Conservation (phyloP, 2,888 invertebrate species). For the Cryptosula pallasiana region DNA sequence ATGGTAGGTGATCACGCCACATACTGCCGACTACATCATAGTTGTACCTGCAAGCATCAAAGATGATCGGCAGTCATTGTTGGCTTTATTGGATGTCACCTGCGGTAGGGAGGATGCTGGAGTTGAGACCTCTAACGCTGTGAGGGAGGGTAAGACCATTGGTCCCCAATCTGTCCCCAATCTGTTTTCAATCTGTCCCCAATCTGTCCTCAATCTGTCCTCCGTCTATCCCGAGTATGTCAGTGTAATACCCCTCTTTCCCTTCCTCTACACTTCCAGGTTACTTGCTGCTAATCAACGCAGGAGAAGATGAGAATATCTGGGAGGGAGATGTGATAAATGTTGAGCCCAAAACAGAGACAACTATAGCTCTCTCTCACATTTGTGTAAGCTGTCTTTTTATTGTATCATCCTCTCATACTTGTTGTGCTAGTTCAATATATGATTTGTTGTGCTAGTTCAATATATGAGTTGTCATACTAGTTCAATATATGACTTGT, state of each 20-base stretch:
- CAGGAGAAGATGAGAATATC: conserved; percentile 30
- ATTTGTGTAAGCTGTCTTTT: conserved; percentile 47
- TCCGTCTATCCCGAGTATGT: neutral
- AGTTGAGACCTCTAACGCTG: conserved; percentile 13
- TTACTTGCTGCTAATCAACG: conserved; percentile 23
- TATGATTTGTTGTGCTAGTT: too few relatives aligned
- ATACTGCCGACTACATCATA: conserved; percentile 52
- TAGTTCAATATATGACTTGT: too few relatives aligned
- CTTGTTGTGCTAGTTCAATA: too few relatives aligned
- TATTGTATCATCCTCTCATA: too few relatives aligned
- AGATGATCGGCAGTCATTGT: conserved; percentile 46
- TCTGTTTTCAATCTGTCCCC: neutral
- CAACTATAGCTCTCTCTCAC: conserved; percentile 54
- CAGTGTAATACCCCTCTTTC: neutral
- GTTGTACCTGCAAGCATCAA: conserved; percentile 53
- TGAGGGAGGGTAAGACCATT: neutral
- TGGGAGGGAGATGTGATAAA: conserved; percentile 51
- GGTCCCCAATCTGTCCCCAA: too few relatives aligned
- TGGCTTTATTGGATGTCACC: conserved; percentile 55
- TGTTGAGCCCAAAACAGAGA: conserved; percentile 55
- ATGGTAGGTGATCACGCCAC: conserved; percentile 49
- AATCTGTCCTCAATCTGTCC: neutral
- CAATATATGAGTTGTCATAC: too few relatives aligned
- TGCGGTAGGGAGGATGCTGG: conserved; percentile 51
- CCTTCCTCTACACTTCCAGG: neutral